Conservation (phyloP, 1,140 invertebrate genomes). For the Gonatopus flavifemur region DNA sequence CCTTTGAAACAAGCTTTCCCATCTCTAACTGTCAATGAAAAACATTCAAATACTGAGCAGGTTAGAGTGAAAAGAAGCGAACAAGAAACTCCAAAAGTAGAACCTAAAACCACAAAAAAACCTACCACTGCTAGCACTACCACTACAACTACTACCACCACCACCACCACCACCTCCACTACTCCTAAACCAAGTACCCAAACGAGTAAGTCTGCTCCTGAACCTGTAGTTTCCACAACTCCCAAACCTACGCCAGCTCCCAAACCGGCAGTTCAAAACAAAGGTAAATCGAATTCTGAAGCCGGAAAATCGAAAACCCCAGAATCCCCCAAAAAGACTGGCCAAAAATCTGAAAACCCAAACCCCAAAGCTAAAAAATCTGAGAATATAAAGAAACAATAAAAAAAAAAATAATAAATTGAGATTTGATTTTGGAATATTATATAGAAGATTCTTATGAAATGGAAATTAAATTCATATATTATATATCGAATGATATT, state of each 20-base stretch:
- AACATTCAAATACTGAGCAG: slow-evolving; percentile 3
- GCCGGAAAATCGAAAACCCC: slow-evolving; percentile 5
- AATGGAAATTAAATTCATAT: too few species aligned
- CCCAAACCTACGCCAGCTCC: not conserved
- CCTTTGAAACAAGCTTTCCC: slow-evolving; percentile 60
- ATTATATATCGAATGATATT: too few species aligned
- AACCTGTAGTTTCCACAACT: not conserved
- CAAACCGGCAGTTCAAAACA: slow-evolving; percentile 1
- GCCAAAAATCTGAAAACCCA: not conserved
- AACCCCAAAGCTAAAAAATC: too few species aligned
- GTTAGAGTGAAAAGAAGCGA: slow-evolving; percentile 3
- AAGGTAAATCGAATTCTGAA: not conserved
- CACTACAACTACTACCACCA: not conserved
- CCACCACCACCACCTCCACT: not conserved
- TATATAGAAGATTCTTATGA: too few species aligned
- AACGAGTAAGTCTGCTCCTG: not conserved
- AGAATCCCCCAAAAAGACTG: slow-evolving; percentile 1
- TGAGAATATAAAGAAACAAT: too few species aligned
- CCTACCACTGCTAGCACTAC: not conserved
- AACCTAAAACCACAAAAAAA: slow-evolving; percentile 22
- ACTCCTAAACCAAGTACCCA: not conserved
- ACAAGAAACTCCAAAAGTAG: slow-evolving; percentile 16
- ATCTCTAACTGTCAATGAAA: slow-evolving; percentile 28
- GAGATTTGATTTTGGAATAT: too few species aligned
- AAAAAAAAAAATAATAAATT: too few species aligned